A percentile compares a stretch with the other conserved stretches of the same genome.
These are phyloP conservation scores for Ctenopoma kingsleyae DNA, from an alignment of 2,797 vertebrate species.

Conservation along the genomic window DNA sequence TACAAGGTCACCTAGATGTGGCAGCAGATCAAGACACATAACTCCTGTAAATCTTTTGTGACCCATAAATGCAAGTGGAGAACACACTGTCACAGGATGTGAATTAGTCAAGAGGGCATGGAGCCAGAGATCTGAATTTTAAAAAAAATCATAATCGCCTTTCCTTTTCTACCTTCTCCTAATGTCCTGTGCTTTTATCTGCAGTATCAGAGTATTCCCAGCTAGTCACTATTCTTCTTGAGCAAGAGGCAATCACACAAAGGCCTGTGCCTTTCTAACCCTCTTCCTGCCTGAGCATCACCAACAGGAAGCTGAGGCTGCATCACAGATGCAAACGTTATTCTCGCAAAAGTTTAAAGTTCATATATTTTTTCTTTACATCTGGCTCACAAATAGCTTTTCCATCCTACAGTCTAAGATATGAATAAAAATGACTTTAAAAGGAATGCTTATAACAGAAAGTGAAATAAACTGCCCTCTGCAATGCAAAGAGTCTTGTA, in stretches of 20 bases:
- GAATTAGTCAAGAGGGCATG: constrained; percentile 34
- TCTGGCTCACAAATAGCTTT: constrained; percentile 57
- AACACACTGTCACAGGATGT: constrained; percentile 2
- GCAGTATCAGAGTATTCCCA: constrained; percentile 34
- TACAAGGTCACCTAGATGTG: constrained; percentile 83
- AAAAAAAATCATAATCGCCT: not conserved
- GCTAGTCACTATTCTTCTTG: constrained; percentile 45
- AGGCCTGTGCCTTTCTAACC: constrained; percentile 25
- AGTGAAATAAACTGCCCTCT: constrained; percentile 18
- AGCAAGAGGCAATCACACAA: constrained; percentile 17
- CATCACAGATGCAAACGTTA: constrained; percentile 34
- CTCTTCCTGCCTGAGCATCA: constrained; percentile 37
- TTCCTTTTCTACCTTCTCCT: not conserved
- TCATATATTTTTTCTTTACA: constrained; percentile 26
- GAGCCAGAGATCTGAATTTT: constrained; percentile 9
- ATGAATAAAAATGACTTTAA: constrained; percentile 57
- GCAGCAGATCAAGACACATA: constrained; percentile 74
- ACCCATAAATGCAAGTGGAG: constrained; percentile 43
- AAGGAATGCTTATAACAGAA: constrained; percentile 19
- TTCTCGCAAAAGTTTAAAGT: constrained; percentile 53
- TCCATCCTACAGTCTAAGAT: constrained; percentile 31
- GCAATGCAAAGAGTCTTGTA: not conserved
- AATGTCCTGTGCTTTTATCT: constrained; percentile 29
- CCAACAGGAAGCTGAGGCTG: constrained; percentile 35
- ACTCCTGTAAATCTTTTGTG: constrained; percentile 60